Percentiles rank a stretch among this genome's conserved stretches.
Conservation (phyloP, 2,797 vertebrate species). For the Poecilia velifera region DNA sequence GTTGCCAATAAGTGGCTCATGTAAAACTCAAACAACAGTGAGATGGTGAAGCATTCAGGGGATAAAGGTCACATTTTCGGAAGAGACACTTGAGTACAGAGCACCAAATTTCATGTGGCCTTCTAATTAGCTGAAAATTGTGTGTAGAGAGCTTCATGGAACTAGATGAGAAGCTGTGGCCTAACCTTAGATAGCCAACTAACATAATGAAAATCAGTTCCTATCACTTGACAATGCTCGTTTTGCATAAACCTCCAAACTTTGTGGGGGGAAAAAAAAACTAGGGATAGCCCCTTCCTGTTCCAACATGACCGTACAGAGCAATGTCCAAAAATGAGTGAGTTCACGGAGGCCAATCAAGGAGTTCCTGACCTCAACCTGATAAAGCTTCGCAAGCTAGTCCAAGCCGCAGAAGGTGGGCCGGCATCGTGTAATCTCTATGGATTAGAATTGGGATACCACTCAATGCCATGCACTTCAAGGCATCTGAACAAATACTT, state of each 20-base stretch:
- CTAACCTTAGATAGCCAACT: neutral
- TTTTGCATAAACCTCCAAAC: neutral
- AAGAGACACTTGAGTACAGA: neutral
- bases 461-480: neutral
- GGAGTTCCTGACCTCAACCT: neutral
- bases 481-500: neutral
- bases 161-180: neutral
- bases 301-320: neutral
- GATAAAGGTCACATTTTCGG: neutral
- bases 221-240: neutral
- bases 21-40: neutral
- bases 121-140: neutral
- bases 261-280: neutral
- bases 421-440: neutral
- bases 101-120: neutral
- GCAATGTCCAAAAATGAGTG: neutral
- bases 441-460: neutral
- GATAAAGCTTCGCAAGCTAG: neutral
- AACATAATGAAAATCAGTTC: neutral
- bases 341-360: neutral
- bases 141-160: neutral
- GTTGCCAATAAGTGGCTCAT: neutral
- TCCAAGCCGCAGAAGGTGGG: neutral
- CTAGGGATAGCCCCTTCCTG: neutral
- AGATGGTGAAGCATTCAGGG: neutral